Percentiles rank a stretch among this genome's conserved stretches.
phyloP scores from a whole-genome alignment of 1,140 invertebrate species.

The Atta texana region DNA sequence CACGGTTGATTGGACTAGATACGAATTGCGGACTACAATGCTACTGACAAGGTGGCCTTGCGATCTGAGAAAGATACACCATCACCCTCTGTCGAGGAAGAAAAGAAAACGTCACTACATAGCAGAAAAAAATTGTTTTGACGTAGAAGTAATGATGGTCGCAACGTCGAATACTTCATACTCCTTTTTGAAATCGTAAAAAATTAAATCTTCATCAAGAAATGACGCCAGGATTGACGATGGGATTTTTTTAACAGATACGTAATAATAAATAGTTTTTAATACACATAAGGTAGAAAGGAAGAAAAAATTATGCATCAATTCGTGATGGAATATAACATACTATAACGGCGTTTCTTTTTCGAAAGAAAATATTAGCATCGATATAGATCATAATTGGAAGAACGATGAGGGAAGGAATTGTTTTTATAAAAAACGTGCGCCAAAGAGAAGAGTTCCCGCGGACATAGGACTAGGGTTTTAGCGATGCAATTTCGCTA shows the following conservation, averaged over 20 bases:
- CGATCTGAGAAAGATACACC: constrained; percentile 4
- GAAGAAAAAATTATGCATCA: not conserved
- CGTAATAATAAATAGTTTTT: constrained; percentile 11
- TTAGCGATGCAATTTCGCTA: constrained; percentile 75
- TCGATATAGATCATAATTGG: constrained; percentile 28
- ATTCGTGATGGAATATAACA: not conserved
- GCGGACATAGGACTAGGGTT: constrained; percentile 58
- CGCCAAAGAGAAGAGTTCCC: constrained; percentile 44
- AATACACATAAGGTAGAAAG: not conserved
- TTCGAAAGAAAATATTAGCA: constrained; percentile 23
- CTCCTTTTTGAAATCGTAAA: not conserved
- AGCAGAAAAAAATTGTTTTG: constrained; percentile 16
- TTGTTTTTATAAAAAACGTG: constrained; percentile 3
- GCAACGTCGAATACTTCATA: not conserved
- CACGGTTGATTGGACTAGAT: constrained; percentile 27
- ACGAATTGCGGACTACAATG: constrained; percentile 18
- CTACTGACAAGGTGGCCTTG: constrained; percentile 34
- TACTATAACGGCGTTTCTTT: not conserved
- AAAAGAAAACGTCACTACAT: constrained; percentile 2
- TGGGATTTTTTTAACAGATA: constrained; percentile 36
- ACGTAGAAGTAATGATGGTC: constrained; percentile 1
- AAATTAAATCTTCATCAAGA: not conserved
- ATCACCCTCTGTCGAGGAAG: not conserved
- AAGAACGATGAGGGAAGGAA: constrained; percentile 6
- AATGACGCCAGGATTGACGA: not conserved